phyloP scores from a whole-genome alignment of 2,888 invertebrate species.

The Poecilobothrus nobilitatus region DNA sequence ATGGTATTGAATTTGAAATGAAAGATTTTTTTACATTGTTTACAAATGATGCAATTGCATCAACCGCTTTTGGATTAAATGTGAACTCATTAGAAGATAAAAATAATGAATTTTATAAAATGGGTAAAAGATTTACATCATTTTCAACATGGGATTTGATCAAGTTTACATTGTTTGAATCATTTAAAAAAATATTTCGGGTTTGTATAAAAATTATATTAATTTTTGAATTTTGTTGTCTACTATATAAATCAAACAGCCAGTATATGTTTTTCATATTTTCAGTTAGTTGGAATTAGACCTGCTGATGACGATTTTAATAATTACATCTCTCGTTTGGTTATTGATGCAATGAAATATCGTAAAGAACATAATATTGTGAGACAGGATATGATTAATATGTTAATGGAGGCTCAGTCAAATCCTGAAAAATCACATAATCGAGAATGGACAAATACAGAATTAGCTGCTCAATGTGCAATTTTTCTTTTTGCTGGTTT shows the following conservation, averaged over 20 bases:
- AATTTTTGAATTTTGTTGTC: too few relatives aligned
- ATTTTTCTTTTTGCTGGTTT: constrained; percentile 53
- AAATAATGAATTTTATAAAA: constrained; percentile 46
- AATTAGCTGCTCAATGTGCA: constrained; percentile 51
- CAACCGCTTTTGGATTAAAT: constrained; percentile 35
- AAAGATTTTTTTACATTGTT: constrained; percentile 33
- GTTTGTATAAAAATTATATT: background rate
- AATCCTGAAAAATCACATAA: constrained; percentile 16
- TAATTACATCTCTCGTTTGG: constrained; percentile 42
- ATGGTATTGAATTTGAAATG: constrained; percentile 24
- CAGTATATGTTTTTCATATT: background rate
- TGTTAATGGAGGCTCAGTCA: constrained; percentile 45
- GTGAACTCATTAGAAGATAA: constrained; percentile 45
- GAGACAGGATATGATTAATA: constrained; percentile 50
- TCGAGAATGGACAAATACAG: constrained; percentile 44
- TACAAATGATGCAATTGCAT: constrained; percentile 36
- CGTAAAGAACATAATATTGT: constrained; percentile 44
- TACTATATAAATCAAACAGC: too few relatives aligned
- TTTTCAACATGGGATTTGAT: constrained; percentile 26
- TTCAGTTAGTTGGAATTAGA: constrained; percentile 25
- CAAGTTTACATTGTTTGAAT: constrained; percentile 11
- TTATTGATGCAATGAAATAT: constrained; percentile 42
- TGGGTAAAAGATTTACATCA: constrained; percentile 41
- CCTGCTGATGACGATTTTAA: constrained; percentile 34
- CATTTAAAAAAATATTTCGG: background rate